Conservation (phyloP, 2,888 invertebrate genomes). For the Phlogophora meticulosa region DNA sequence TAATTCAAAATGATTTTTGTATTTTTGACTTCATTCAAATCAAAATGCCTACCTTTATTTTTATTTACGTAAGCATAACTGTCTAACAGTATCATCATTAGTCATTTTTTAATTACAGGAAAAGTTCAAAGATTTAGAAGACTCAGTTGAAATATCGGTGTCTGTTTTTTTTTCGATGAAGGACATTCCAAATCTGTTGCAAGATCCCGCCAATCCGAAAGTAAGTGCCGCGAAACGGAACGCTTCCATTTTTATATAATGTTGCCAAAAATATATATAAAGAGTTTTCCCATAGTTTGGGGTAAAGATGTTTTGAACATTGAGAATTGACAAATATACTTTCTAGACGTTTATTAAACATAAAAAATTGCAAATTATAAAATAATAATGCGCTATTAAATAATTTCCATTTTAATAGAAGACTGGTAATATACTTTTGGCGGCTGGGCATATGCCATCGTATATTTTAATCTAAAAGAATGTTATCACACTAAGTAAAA, state of each 20-base stretch:
- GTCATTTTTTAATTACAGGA: conserved; percentile 78
- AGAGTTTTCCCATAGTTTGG: conserved; percentile 19
- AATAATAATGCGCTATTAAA: too few species aligned
- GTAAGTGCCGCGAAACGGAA: conserved; percentile 73
- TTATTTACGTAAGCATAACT: not conserved
- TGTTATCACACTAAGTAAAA: too few species aligned
- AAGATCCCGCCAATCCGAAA: conserved; percentile 88
- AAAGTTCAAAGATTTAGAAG: conserved; percentile 86
- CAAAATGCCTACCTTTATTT: not conserved
- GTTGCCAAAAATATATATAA: conserved; percentile 24
- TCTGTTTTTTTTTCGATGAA: conserved; percentile 89
- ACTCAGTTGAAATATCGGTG: conserved; percentile 88
- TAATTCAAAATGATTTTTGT: too few species aligned
- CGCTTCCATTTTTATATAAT: conserved; percentile 31
- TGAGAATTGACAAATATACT: too few species aligned
- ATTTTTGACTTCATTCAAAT: conserved; percentile 9
- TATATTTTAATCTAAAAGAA: too few species aligned
- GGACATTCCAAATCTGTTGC: conserved; percentile 90
- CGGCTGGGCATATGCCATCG: too few species aligned
- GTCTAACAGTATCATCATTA: too few species aligned
- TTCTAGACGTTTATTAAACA: too few species aligned
- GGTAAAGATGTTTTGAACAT: too few species aligned
- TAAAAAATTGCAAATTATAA: too few species aligned
- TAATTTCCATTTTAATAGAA: too few species aligned
- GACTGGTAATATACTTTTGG: too few species aligned